Evolutionary conservation across 2,797 vertebrate species (phyloP), one percentile per base, ranked within the genome.

Genomic region (Aphelocoma californica): DNA sequence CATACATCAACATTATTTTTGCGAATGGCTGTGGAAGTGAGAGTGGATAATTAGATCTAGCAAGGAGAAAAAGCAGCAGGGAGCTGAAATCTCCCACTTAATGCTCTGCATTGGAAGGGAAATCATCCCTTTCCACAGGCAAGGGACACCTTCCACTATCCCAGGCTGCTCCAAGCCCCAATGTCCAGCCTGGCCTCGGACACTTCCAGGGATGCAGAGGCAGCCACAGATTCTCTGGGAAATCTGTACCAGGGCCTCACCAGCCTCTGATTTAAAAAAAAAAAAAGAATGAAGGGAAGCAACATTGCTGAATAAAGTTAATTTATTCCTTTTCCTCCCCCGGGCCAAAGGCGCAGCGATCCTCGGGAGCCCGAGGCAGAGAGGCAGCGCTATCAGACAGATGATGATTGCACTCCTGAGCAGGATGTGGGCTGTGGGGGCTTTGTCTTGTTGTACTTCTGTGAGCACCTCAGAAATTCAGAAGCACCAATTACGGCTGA

Each of bases 101-200:
- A 66, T 40, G 17, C 47, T 34, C 38, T 10, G 48, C 12, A 3
- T 15, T 40, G 45, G 45, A 66, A 73, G 20, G 23, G 45, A 66
- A 7, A 25, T 53, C 86, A 53, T 53, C 26, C 40, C 11, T n/a
- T 66, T 16, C 42, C 31, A 62, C 6, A 4, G 31, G 21, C 50
- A 79, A 79, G 36, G 44, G 44, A 79, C 44, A 44, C 10, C 11
- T 53, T 4, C 40, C 14, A 67, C 25, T 12, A 0, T 8, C 47
- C 29, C 53, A 53, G 53, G 38, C 0, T 40, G 53, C 53, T 66
- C 69, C n/a, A 24, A 69, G 38, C 18, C 38, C 23, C 32, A 19
- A 7, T 2, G 7, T 14, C 62, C 32, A 81, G 0, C 25, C n/a
- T 19, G 34, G 12, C 47, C n/a, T 47, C 2, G n/a, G 18, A 13